These are phyloP conservation scores for Peromyscus attwateri DNA, from an alignment of 2,797 vertebrate species.

Conservation along the genomic window DNA sequence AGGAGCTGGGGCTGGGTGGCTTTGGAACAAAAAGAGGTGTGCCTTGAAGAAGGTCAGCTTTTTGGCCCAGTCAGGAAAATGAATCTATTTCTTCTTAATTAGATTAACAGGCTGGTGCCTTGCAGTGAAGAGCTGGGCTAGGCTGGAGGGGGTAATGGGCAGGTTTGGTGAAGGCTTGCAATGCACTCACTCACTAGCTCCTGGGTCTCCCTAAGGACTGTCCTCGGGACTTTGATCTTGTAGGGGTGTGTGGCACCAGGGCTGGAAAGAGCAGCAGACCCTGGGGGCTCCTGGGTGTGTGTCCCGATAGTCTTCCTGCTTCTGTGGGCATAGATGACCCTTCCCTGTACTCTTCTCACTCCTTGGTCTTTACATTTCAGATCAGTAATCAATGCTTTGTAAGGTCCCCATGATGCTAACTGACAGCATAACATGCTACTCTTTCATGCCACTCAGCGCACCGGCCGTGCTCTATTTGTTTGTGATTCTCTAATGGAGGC, in stretches of 20 bases:
- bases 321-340: neutral
- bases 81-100: constrained; percentile 73
- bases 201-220: neutral
- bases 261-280: neutral
- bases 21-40: constrained; percentile 77
- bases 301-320: neutral
- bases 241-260: neutral
- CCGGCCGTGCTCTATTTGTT: accelerated
- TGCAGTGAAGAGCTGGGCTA: neutral
- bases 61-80: constrained; percentile 72
- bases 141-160: neutral
- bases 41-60: neutral
- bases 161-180: neutral
- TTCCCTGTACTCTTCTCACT: neutral
- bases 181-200: neutral
- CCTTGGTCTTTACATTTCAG: neutral
- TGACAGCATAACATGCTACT: accelerated
- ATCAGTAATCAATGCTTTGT: neutral
- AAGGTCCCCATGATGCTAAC: neutral
- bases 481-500: neutral
- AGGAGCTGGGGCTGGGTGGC: neutral
- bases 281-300: neutral
- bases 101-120: constrained; percentile 53
- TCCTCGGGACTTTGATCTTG: neutral
- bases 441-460: neutral